These are phyloP conservation scores for Pseudococcus viburni DNA, from an alignment of 2,888 invertebrate genomes.

Conservation along the genomic window DNA sequence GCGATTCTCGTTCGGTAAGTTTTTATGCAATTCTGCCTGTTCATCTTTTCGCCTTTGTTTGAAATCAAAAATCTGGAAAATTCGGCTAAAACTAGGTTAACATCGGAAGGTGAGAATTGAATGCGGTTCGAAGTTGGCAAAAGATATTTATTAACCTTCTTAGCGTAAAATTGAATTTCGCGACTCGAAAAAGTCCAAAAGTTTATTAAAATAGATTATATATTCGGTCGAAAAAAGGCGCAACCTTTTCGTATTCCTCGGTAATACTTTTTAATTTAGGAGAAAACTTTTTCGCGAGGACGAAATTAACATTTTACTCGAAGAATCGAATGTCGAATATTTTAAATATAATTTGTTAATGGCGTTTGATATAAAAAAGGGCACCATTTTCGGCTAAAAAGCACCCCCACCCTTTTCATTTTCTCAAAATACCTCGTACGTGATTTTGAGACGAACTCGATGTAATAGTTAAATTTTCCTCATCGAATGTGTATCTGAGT, in stretches of 20 bases:
- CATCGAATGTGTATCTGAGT: too few relatives aligned
- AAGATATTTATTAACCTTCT: constrained; percentile 46
- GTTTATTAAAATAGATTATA: constrained; percentile 52
- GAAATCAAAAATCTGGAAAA: not conserved
- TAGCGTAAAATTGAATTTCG: constrained; percentile 31
- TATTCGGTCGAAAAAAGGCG: not conserved
- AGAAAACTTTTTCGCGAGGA: not conserved
- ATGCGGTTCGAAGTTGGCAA: constrained; percentile 40
- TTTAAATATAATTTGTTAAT: constrained; percentile 6
- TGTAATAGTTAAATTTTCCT: too few relatives aligned
- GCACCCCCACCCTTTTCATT: too few relatives aligned
- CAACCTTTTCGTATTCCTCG: constrained; percentile 10
- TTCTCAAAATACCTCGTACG: too few relatives aligned
- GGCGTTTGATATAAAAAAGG: not conserved
- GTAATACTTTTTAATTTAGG: constrained; percentile 40
- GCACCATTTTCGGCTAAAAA: too few relatives aligned
- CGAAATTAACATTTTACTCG: not conserved
- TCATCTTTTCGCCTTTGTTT: not conserved
- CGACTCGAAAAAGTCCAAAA: constrained; percentile 37
- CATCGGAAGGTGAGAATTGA: constrained; percentile 28
- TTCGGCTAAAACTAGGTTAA: constrained; percentile 14
- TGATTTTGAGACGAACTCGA: too few relatives aligned
- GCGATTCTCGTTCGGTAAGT: too few relatives aligned
- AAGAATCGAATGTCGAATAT: constrained; percentile 1
- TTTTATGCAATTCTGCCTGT: too few relatives aligned